Conservation (phyloP, 1,140 invertebrate species). For the Drosophila virilis region DNA sequence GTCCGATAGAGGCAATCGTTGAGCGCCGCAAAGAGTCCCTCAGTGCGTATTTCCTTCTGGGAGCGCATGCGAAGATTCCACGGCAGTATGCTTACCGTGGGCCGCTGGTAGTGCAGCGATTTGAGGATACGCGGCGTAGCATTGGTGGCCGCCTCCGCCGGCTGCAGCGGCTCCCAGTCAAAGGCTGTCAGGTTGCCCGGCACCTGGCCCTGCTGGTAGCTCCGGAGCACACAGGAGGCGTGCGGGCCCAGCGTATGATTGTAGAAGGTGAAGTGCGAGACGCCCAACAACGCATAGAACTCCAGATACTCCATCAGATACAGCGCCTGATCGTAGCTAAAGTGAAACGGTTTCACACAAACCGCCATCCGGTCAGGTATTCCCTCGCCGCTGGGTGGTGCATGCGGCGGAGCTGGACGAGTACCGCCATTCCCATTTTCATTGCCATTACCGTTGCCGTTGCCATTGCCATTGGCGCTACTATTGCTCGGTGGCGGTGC, state of each 20-base stretch:
- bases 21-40: slow-evolving; percentile 95
- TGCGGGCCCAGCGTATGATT: slow-evolving; percentile 94
- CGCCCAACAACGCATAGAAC: slow-evolving; percentile 93
- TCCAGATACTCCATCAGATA: slow-evolving; percentile 97
- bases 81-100: slow-evolving; percentile 91
- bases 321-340: slow-evolving; percentile 92
- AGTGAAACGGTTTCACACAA: slow-evolving; percentile 98
- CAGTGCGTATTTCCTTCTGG: slow-evolving; percentile 95
- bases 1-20: slow-evolving; percentile 97
- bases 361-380: slow-evolving; percentile 89
- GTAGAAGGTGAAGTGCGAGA: slow-evolving; percentile 95
- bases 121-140: slow-evolving; percentile 57
- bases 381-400: slow-evolving; percentile 67
- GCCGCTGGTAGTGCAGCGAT: slow-evolving; percentile 82
- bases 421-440: neutral
- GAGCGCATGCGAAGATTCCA: slow-evolving; percentile 96
- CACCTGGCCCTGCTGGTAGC: slow-evolving; percentile 86
- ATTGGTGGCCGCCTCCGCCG: slow-evolving; percentile 53
- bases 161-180: slow-evolving; percentile 60
- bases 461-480: slow-evolving; percentile 5
- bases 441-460: no score
- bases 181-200: slow-evolving; percentile 68
- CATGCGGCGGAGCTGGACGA: slow-evolving; percentile 5
- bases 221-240: slow-evolving; percentile 90
- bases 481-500: slow-evolving; percentile 4